Conservation (phyloP, 1,140 invertebrate species). For the Formica selysi region DNA sequence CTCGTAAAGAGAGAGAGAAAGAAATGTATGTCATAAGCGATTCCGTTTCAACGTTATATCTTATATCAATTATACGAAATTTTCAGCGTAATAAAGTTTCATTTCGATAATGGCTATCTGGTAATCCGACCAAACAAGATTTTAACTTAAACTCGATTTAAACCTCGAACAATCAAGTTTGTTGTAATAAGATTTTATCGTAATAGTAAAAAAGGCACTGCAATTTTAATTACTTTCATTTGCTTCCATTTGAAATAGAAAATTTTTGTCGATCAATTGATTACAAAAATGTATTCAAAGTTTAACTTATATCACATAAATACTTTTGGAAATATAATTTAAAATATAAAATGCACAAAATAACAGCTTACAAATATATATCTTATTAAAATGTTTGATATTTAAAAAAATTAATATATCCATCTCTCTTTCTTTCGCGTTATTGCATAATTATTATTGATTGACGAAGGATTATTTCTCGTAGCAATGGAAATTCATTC, state of each 20-base stretch:
- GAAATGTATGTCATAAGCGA: background rate
- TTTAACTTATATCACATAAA: background rate
- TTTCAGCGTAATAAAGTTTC: background rate
- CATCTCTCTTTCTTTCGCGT: no score
- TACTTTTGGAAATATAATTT: constrained; percentile 22
- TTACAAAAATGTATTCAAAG: background rate
- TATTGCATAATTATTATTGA: background rate
- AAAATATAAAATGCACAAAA: background rate
- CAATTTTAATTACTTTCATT: background rate
- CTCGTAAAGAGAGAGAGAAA: no score
- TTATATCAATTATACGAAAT: background rate
- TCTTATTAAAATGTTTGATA: background rate
- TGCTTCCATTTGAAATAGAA: background rate
- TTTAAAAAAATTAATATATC: background rate
- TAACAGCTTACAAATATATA: background rate
- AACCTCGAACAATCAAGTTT: constrained; percentile 6
- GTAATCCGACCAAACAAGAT: constrained; percentile 8
- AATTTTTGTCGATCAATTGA: background rate
- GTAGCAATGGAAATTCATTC: background rate
- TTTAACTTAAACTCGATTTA: constrained; percentile 40
- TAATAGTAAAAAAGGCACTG: background rate
- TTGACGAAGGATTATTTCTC: background rate
- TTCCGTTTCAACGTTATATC: background rate
- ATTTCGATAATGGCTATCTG: background rate
- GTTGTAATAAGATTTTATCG: background rate